Base-by-base conservation (phyloP, 1,140 invertebrate genomes). In the Hyposmocoma kahamanoa region DNA sequence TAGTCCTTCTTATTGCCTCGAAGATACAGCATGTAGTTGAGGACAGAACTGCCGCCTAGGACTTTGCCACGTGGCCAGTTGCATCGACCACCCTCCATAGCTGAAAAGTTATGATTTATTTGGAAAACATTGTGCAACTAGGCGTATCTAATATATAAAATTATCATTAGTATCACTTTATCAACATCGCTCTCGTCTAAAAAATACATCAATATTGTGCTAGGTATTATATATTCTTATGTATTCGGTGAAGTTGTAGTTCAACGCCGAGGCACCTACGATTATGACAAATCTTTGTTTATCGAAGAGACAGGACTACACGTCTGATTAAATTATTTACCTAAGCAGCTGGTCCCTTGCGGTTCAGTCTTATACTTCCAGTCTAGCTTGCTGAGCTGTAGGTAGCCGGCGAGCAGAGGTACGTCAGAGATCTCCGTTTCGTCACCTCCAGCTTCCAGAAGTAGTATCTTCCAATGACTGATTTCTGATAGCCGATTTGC, bases 11-110 rank as follows among this genome's bases (percentile, higher is more conserved):
- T 92, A 72, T 99, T 98, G 0, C 97, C 98, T 20, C 98, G 88
- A 0, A 99, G 88, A 67, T 99, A 99, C 0, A 98, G 88, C 98
- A 99, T 99, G 67, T 98, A 98, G 78, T 99, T 99, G 0, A 99
- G 88, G 0, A 98, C 95, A 1, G 83, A 87, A 20, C 87, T 88
- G 6, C 88, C 88, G 6, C 88, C 88, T 0, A 89, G 67, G 0
- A 89, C 87, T 56, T 89, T 90, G 11, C 95, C 95, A 22, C 95
- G 79, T 0, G 96, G 95, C 95, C 95, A 96, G 62, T 96, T 96
- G 69, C 95, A 96, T 19, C 95, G 88, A 28, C 91, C 88, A 10
- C 91, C 90, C 56, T 92, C 90, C 93, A 95, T 95, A 8, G 92
- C 94, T 94, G 76, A n/a, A n/a, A n/a, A n/a, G n/a, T n/a, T n/a